Conservation (phyloP, 2,888 invertebrate genomes). For the Torymus texanus region DNA sequence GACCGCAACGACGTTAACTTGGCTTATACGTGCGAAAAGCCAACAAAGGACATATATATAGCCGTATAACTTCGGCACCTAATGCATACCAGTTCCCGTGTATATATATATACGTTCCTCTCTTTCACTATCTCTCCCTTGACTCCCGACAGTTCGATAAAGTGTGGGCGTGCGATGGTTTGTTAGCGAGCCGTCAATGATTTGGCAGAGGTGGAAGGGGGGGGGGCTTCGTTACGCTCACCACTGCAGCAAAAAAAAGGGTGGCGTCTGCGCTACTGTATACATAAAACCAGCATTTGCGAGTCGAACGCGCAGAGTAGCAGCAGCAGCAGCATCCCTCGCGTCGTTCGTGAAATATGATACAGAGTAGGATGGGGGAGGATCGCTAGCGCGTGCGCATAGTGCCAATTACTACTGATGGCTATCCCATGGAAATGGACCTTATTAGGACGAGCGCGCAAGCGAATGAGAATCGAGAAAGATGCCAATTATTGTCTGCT, state of each 20-base stretch:
- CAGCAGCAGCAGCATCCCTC: slow-evolving; percentile 59
- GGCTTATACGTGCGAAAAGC: too few species aligned
- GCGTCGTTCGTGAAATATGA: slow-evolving; percentile 70
- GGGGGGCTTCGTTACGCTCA: slow-evolving; percentile 65
- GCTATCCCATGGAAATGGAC: slow-evolving; percentile 75
- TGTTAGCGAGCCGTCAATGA: slow-evolving; percentile 71
- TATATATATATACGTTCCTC: too few species aligned
- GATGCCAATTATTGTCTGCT: slow-evolving; percentile 60
- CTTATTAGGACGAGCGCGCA: slow-evolving; percentile 70
- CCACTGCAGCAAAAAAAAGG: slow-evolving; percentile 66
- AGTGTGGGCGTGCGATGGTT: slow-evolving; percentile 62
- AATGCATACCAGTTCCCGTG: not conserved
- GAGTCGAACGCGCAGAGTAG: slow-evolving; percentile 63
- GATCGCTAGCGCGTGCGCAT: slow-evolving; percentile 58
- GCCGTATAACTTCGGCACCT: slow-evolving; percentile 11
- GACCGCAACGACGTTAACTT: too few species aligned
- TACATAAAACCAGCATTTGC: slow-evolving; percentile 69
- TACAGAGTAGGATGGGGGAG: slow-evolving; percentile 59
- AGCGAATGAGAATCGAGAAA: slow-evolving; percentile 53
- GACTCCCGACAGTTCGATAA: slow-evolving; percentile 22
- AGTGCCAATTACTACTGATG: slow-evolving; percentile 74
- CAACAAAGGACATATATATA: not conserved
- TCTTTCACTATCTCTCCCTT: not conserved
- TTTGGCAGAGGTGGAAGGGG: slow-evolving; percentile 24
- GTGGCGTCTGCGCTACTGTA: slow-evolving; percentile 58